phyloP scores from a whole-genome alignment of 2,113 vertebrate species.

The Chionodraco myersi region DNA sequence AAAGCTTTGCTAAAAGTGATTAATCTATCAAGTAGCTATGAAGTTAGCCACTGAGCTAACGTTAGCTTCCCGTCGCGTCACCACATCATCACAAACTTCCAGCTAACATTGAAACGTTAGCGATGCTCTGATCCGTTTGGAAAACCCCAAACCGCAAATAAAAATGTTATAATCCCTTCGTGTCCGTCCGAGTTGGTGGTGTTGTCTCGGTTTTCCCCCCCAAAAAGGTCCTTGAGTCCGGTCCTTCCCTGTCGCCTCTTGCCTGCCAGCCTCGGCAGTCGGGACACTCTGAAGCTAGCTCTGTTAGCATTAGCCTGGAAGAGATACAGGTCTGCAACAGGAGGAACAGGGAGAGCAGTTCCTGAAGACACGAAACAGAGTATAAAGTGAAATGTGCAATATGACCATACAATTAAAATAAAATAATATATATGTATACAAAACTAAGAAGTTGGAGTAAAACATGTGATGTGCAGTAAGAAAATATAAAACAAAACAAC shows the following conservation, averaged over 20 bases:
- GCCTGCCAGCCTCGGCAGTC: constrained; percentile 75
- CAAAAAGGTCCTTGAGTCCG: constrained; percentile 19
- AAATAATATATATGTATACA: too few species aligned
- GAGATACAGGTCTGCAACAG: too few species aligned
- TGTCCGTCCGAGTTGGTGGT: not conserved
- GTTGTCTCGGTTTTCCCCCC: constrained; percentile 33
- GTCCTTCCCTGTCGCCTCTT: constrained; percentile 62
- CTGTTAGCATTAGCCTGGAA: too few species aligned
- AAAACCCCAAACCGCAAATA: not conserved
- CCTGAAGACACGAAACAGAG: too few species aligned
- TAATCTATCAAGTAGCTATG: constrained; percentile 29
- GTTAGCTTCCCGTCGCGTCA: constrained; percentile 79
- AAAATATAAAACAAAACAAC: too few species aligned
- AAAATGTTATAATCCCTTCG: constrained; percentile 14
- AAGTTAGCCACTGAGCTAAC: constrained; percentile 56
- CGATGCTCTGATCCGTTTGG: constrained; percentile 4
- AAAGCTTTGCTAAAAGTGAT: constrained; percentile 29
- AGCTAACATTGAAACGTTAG: constrained; percentile 29
- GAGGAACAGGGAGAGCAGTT: too few species aligned
- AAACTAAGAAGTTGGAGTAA: too few species aligned
- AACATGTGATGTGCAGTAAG: too few species aligned
- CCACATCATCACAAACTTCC: constrained; percentile 74
- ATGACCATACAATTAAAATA: too few species aligned
- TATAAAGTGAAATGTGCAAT: too few species aligned
- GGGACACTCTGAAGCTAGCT: constrained; percentile 38